Percentiles rank a stretch among this genome's conserved stretches.
Conservation (phyloP, 1,140 invertebrate genomes). For the Oncopeltus fasciatus region DNA sequence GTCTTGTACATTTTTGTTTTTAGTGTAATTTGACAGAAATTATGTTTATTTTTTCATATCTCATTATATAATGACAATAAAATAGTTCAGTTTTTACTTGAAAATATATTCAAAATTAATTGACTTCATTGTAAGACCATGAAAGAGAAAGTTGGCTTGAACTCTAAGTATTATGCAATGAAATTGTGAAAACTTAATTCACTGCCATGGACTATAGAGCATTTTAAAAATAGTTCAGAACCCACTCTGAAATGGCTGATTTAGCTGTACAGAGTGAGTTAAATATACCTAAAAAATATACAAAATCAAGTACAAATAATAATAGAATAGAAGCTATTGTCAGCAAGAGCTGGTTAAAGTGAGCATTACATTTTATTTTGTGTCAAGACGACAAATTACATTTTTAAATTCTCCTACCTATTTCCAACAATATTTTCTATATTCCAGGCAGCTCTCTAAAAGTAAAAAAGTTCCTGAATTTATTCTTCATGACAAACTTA, state of each 20-base stretch:
- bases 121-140: no score
- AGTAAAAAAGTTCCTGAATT: slow-evolving; percentile 31
- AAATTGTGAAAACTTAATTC: no score
- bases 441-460: slow-evolving; percentile 36
- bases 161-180: no score
- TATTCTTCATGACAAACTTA: slow-evolving; percentile 28
- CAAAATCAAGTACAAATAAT: slow-evolving; percentile 37
- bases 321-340: slow-evolving; percentile 44
- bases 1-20: no score
- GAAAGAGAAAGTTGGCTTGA: no score
- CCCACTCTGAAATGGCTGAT: neutral
- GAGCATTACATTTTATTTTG: slow-evolving; percentile 19
- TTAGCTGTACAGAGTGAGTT: slow-evolving; percentile 16
- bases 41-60: no score
- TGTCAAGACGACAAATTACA: neutral
- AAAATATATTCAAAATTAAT: no score
- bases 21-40: no score
- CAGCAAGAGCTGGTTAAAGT: slow-evolving; percentile 49
- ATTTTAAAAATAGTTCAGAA: no score
- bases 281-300: slow-evolving; percentile 42
- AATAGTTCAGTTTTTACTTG: no score
- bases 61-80: no score
- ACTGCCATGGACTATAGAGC: no score
- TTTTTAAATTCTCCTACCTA: neutral
- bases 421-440: neutral